Percentiles rank a stretch among this genome's conserved stretches.
Evolutionary conservation across 2,888 invertebrate species (phyloP).

Genomic region (Orthonevra nobilis): DNA sequence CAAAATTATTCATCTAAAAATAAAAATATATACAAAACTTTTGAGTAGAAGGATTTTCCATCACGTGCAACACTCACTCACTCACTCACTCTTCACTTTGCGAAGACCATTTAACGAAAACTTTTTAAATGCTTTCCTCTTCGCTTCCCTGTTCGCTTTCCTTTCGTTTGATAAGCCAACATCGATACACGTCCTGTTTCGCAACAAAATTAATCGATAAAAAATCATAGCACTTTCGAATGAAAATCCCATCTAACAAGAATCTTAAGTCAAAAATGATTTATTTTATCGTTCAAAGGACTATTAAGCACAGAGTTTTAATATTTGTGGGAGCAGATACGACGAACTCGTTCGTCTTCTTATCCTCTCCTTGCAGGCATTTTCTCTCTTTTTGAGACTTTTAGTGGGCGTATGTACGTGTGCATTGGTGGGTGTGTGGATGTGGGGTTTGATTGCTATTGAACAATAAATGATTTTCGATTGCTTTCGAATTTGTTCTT

Average conservation of each 20-base stretch:
- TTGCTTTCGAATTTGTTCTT: conserved; percentile 52
- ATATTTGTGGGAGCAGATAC: neutral
- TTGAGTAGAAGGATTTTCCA: no score
- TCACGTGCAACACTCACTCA: conserved; percentile 27
- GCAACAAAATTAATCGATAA: conserved; percentile 31
- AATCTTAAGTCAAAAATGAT: conserved; percentile 74
- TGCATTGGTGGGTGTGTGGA: no score
- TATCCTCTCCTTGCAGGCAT: no score
- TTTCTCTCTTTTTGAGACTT: neutral
- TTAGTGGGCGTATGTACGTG: neutral
- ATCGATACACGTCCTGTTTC: neutral
- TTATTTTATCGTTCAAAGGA: conserved; percentile 68
- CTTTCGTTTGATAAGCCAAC: no score
- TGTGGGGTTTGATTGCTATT: conserved; percentile 22
- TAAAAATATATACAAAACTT: no score
- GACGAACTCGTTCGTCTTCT: neutral
- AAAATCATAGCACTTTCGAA: conserved; percentile 25
- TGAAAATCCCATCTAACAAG: conserved; percentile 73
- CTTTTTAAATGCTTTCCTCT: conserved; percentile 23
- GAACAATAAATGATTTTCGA: conserved; percentile 47
- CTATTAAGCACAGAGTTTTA: conserved; percentile 39
- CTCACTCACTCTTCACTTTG: neutral
- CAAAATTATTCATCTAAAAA: neutral
- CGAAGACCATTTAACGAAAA: neutral
- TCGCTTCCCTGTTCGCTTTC: neutral